phyloP scores from a whole-genome alignment of 2,113 vertebrate genomes.

The Chamaetylas fuelleborni region DNA sequence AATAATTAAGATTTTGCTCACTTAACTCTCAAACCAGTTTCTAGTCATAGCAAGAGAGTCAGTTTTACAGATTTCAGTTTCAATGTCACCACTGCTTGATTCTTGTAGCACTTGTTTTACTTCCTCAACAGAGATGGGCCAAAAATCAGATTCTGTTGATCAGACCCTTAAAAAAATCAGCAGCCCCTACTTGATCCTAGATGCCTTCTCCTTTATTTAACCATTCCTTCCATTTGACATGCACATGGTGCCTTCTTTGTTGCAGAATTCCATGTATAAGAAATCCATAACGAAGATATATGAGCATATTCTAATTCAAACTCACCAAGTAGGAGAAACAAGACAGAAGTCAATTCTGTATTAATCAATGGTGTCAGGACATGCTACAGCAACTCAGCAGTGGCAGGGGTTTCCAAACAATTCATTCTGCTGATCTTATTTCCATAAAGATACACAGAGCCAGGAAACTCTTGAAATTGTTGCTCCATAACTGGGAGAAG shows the following conservation, averaged over 20 bases:
- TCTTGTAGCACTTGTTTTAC: neutral
- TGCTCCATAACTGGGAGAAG: neutral
- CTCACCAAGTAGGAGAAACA: neutral
- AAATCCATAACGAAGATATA: neutral
- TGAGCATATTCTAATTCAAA: neutral
- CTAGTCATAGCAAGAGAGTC: neutral
- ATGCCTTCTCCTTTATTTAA: neutral
- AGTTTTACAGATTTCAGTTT: neutral
- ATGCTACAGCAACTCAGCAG: neutral
- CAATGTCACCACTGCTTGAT: neutral
- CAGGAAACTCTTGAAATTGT: neutral
- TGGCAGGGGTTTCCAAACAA: neutral
- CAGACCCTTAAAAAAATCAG: neutral
- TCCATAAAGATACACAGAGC: neutral
- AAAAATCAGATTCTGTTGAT: neutral
- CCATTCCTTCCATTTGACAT: neutral
- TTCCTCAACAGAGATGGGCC: neutral
- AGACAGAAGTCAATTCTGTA: neutral
- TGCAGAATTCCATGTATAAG: neutral
- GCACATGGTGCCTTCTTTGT: neutral
- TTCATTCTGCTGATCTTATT: neutral
- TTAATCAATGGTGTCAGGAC: neutral
- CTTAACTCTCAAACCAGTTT: neutral
- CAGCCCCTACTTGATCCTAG: neutral
- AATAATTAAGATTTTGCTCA: neutral